Evolutionary conservation across 2,888 invertebrate species (phyloP), one percentile per base, ranked within the genome.

Genomic region (Horisme vitalbata): DNA sequence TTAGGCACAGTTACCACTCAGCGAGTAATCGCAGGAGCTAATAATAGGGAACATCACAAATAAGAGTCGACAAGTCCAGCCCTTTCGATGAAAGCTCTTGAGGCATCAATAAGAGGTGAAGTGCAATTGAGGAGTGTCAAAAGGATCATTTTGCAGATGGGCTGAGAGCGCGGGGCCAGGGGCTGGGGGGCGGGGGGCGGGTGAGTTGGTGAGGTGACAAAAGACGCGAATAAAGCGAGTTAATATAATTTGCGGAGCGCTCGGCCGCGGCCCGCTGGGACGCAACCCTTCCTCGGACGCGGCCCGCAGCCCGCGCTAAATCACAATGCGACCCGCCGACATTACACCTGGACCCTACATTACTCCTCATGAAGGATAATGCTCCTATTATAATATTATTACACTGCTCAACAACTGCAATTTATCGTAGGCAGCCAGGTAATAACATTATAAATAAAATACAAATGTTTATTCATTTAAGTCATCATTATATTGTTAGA

Each of bases 171-270:
- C 24, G 14, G 20, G 27, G 48, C 21, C 32, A 30, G 28, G 21
- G 31, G 10, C 13, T 10, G 5, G 31, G 18, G 9, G 15, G 7
- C 12, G 7, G 10, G 9, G 8, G 21, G 46, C 56, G 59, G 56
- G 52, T 31, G 57, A 66, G 64, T 67, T 63, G 72, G 52, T 38
- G 59, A 68, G 65, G 69, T 67, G 74, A 73, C 76, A 72, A 75
- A 65, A 71, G 64, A 63, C 63, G 59, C 61, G 61, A 63, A 65
- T 69, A 63, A 63, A 74, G 70, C 71, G 75, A 83, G 75, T 78
- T 81, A 78, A 82, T 76, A 77, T 75, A 66, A 68, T 75, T 75
- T 69, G 75, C 55, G 65, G 57, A 65, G 71, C 68, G 73, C 52
- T 57, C 38, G 32, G 31, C 52, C 33, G 49, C 18, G 45, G 50